Conservation (phyloP, 2,797 vertebrate genomes). For the Echiichthys vipera region DNA sequence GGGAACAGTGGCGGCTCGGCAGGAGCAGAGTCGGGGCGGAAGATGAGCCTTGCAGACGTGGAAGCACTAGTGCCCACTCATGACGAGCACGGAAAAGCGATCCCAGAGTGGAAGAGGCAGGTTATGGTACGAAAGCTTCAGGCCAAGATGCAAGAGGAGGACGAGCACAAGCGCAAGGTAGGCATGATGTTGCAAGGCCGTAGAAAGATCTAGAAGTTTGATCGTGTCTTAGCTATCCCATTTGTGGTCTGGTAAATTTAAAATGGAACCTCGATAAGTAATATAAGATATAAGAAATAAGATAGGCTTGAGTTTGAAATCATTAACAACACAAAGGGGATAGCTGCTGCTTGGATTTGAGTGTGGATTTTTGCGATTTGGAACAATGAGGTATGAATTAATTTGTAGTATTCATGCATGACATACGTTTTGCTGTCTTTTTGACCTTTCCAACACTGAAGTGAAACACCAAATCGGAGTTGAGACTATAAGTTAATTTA, state of each 20-base stretch:
- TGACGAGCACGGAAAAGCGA: slow-evolving; percentile 92
- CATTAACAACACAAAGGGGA: slow-evolving; percentile 53
- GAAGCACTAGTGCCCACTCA: slow-evolving; percentile 92
- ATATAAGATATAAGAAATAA: too few relatives aligned
- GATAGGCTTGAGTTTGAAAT: slow-evolving; percentile 6
- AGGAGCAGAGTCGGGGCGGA: slow-evolving; percentile 66
- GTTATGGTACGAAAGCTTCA: slow-evolving; percentile 97
- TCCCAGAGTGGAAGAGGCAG: slow-evolving; percentile 95
- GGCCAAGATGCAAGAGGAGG: slow-evolving; percentile 96
- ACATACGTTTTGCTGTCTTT: slow-evolving; percentile 9
- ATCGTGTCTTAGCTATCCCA: slow-evolving; percentile 55
- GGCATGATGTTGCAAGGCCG: slow-evolving; percentile 28
- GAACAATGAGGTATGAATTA: not conserved
- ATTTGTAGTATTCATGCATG: slow-evolving; percentile 36
- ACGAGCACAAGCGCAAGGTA: slow-evolving; percentile 94
- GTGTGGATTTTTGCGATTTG: slow-evolving; percentile 49
- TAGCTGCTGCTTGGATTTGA: slow-evolving; percentile 46
- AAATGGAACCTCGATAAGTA: not conserved
- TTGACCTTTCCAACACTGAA: not conserved
- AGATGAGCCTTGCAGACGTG: slow-evolving; percentile 84
- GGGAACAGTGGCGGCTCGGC: slow-evolving; percentile 75
- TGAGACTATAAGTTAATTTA: not conserved
- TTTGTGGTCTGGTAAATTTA: slow-evolving; percentile 54
- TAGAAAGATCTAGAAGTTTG: not conserved
- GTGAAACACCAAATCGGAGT: not conserved